These are phyloP conservation scores for Callosobruchus maculatus DNA, from an alignment of 2,888 invertebrate species.

Conservation along the genomic window DNA sequence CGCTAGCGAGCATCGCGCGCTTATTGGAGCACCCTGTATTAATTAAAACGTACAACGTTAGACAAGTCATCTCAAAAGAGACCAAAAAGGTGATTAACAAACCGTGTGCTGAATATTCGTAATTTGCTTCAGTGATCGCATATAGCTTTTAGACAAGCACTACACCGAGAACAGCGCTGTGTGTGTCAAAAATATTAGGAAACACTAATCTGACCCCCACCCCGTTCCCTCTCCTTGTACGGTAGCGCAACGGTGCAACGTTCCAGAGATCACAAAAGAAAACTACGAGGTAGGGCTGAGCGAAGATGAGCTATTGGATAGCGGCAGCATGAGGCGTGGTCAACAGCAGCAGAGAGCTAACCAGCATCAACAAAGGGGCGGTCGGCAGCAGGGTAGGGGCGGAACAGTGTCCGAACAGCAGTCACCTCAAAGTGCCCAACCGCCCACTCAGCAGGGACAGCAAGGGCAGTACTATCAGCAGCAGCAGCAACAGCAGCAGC, in stretches of 20 bases:
- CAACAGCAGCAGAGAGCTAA: conserved; percentile 44
- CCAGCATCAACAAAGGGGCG: conserved; percentile 47
- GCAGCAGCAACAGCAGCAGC: neutral
- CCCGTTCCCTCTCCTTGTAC: conserved; percentile 29
- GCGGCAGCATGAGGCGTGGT: conserved; percentile 44
- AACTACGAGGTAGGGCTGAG: conserved; percentile 67
- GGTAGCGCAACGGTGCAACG: conserved; percentile 46
- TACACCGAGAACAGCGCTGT: neutral
- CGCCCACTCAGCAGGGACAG: neutral
- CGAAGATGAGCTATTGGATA: conserved; percentile 61
- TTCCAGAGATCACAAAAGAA: conserved; percentile 79
- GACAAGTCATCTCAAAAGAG: too few relatives aligned
- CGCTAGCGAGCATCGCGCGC: too few relatives aligned
- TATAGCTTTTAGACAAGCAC: neutral
- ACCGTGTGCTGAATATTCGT: neutral
- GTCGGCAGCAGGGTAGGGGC: conserved; percentile 10
- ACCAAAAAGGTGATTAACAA: neutral
- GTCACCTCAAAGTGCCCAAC: neutral
- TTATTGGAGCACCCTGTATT: too few relatives aligned
- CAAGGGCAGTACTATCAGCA: neutral
- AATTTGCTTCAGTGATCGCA: neutral
- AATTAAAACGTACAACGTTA: too few relatives aligned
- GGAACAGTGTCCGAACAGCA: conserved; percentile 1
- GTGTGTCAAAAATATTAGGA: conserved; percentile 30
- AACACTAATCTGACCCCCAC: conserved; percentile 27